Base-by-base conservation (phyloP, 2,888 invertebrate species). In the Heliconius cydno region DNA sequence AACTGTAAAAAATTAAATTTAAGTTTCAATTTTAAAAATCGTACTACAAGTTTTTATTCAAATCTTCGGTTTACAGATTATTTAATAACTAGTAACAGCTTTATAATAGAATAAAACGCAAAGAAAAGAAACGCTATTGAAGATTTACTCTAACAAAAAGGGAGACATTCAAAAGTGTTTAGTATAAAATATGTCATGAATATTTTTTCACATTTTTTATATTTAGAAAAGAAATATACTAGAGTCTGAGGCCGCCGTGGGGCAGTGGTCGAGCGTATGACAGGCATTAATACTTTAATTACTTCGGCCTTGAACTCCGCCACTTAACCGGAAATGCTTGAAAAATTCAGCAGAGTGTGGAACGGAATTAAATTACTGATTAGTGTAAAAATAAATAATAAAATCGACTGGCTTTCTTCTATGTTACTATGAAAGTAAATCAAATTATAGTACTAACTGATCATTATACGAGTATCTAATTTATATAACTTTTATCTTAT, bases 1-100 rank as follows among this genome's bases (percentile, higher is more conserved):
- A 46, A 71, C 66, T 63, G 77, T 78, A 77, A 77, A 76, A 73
- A 79, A 79, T 68, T 2, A 15, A 25, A 34, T 38, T 60, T 52
- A 65, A 63, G 57, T 65, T 75, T 70, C 65, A 73, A 28, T n/a
- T 60, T 57, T 34, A 3, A 52, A 73, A 15, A 34, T 13, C 41
- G 41, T 72, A 34, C 57, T 34, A 57, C 6, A 57, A 30, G 12
- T 22, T 72, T 52, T 52, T 72, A 22, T 72, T 10, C 30, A 46
- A 68, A 68, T n/a, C 38, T 41, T 25, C 5, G 22, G 19, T 22
- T 65, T 28, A 15, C 25, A 38, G 41, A 15, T 68, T 38, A 68
- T 68, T 41, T 38, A 68, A 68, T 68, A 68, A 38, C 15, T 41
- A 41, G 7, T 41, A 41, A 38, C 68, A n/a, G 2, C 15, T 15